Evolutionary conservation across 2,888 invertebrate species (phyloP), one percentile per base, ranked within the genome.

Genomic region (Tolmerus cingulatus): DNA sequence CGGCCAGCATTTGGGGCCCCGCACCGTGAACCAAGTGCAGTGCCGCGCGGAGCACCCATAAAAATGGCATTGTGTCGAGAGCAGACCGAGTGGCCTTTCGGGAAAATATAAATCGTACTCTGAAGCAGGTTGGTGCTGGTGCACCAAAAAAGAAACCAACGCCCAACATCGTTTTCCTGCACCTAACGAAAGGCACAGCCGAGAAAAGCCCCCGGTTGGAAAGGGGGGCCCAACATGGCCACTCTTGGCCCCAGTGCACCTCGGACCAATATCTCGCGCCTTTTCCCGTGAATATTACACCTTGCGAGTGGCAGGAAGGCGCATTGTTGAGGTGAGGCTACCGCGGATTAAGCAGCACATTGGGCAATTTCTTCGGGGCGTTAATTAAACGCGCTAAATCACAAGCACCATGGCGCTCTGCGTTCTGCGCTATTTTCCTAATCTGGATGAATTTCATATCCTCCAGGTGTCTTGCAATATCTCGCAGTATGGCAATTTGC

Each of bases 81-180:
- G 23, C 1, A 12, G 14, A 27, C 51, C 27, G 27, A 79, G 27
- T 51, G 79, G 79, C 79, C 79, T 79, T 79, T 79, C 46, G 27
- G 30, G 40, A 23, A 51, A 79, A 43, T 46, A 79, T 79, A 79
- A 79, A 79, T 51, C 51, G 79, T 51, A 51, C 51, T 79, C 51
- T 46, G 16, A 27, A 40, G 79, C 79, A 79, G 46, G 27, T 46
- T 79, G 40, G 51, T n/a, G 12, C 66, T 66, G 27, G 66, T 19
- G 79, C 23, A 27, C 77, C 55, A 16, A 79, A 66, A 79, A 27
- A 51, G 55, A 51, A 51, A 46, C 19, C 79, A 79, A 79, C 79
- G 79, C 79, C 79, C 79, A 79, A 79, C 46, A n/a, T 78, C 43
- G 78, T 78, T 78, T 43, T 78, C 43, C 79, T 79, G 79, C 46